Percentiles rank a stretch among this genome's conserved stretches.
Conservation (phyloP, 1,140 invertebrate genomes). For the Hermetia illucens region DNA sequence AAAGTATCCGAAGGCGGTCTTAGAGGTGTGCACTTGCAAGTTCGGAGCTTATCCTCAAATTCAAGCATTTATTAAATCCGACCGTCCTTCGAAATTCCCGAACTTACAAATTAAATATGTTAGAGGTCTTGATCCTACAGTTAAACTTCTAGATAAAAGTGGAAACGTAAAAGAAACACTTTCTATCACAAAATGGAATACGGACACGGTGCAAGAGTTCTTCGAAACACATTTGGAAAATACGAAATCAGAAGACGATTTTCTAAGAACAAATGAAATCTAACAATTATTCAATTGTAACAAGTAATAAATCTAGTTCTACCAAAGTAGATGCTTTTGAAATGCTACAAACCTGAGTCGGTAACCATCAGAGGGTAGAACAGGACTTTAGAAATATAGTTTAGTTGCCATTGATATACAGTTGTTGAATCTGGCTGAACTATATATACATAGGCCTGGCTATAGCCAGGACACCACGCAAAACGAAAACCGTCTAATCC, state of each 20-base stretch:
- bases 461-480: no score
- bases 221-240: slow-evolving; percentile 64
- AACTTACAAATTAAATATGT: slow-evolving; percentile 83
- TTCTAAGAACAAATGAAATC: slow-evolving; percentile 44
- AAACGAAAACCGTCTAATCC: no score
- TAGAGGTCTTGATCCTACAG: slow-evolving; percentile 79
- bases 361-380: no score
- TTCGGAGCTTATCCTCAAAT: slow-evolving; percentile 92
- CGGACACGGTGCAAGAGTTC: slow-evolving; percentile 90
- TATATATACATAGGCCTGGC: no score
- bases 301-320: no score
- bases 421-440: no score
- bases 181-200: slow-evolving; percentile 94
- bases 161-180: slow-evolving; percentile 71
- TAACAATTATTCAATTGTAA: no score
- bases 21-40: slow-evolving; percentile 91
- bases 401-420: no score
- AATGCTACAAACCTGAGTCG: no score
- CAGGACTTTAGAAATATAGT: no score
- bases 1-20: slow-evolving; percentile 65
- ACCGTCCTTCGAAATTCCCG: slow-evolving; percentile 68
- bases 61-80: slow-evolving; percentile 87
- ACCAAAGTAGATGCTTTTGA: no score
- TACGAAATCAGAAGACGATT: slow-evolving; percentile 37
- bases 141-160: slow-evolving; percentile 74